phyloP scores from a whole-genome alignment of 64 coral and sea anemone genomes.

The Astreopora myriophthalma region DNA sequence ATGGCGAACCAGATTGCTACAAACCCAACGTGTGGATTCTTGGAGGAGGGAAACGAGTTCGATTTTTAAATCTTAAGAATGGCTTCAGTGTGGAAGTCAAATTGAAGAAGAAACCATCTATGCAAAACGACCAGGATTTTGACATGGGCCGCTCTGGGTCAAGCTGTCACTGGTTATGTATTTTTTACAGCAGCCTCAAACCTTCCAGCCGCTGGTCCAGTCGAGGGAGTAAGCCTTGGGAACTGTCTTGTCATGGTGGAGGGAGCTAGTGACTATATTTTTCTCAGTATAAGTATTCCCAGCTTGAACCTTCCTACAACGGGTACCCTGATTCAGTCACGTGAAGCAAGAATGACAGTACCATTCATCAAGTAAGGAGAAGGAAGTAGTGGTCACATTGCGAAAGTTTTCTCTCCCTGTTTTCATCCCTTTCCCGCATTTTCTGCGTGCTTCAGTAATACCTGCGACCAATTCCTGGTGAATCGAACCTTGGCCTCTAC shows the following conservation, averaged over 20 bases:
- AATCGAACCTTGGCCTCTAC: no score
- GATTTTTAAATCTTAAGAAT: conserved; percentile 26
- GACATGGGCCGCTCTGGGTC: background rate
- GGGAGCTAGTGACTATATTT: background rate
- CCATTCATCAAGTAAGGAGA: background rate
- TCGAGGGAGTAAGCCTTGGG: background rate
- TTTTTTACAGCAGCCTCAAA: background rate
- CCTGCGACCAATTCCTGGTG: no score
- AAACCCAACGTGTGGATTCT: background rate
- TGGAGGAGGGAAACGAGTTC: background rate
- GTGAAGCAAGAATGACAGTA: background rate
- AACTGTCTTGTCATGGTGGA: background rate
- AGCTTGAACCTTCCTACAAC: background rate
- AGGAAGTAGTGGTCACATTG: background rate
- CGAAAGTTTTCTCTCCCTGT: no score
- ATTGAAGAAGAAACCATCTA: background rate
- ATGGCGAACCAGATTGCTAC: conserved; percentile 11
- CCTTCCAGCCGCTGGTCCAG: background rate
- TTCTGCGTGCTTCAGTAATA: no score
- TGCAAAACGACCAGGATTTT: background rate
- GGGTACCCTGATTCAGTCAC: background rate
- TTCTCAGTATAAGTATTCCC: background rate
- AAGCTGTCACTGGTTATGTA: background rate
- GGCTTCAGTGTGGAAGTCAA: conserved; percentile 27
- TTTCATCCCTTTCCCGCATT: no score